These are phyloP conservation scores for Ictidomys tridecemlineatus DNA, from an alignment of 2,113 vertebrate species.

Conservation along the genomic window DNA sequence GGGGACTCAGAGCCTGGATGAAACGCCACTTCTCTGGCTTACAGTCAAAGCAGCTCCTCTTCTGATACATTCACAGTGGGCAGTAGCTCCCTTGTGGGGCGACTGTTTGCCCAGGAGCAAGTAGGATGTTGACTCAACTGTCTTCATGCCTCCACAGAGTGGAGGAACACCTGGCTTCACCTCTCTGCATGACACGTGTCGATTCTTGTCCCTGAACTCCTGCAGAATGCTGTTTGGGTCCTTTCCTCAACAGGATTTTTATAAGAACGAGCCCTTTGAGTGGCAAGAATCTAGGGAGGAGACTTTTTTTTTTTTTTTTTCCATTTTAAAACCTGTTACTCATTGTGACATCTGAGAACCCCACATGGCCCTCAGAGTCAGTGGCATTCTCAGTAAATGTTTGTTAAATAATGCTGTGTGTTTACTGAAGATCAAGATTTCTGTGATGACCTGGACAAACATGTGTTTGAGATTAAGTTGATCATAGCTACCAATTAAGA, in stretches of 20 bases:
- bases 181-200: conserved; percentile 48
- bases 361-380: neutral
- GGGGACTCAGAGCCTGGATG: neutral
- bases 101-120: conserved; percentile 44
- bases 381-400: neutral
- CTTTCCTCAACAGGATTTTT: conserved; percentile 50
- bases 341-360: neutral
- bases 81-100: neutral
- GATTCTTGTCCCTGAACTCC: conserved; percentile 60
- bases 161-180: conserved; percentile 57
- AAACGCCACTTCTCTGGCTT: neutral
- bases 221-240: neutral
- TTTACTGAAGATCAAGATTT: conserved; percentile 17
- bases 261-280: conserved; percentile 23
- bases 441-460: neutral
- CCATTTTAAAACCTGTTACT: neutral
- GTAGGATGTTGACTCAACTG: conserved; percentile 64
- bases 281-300: neutral
- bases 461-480: neutral
- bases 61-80: neutral
- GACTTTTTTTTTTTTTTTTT: neutral
- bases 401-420: neutral
- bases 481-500: neutral
- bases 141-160: conserved; percentile 54
- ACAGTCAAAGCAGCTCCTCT: neutral